phyloP scores from a whole-genome alignment of 2,113 vertebrate genomes.

The Rissa tridactyla region DNA sequence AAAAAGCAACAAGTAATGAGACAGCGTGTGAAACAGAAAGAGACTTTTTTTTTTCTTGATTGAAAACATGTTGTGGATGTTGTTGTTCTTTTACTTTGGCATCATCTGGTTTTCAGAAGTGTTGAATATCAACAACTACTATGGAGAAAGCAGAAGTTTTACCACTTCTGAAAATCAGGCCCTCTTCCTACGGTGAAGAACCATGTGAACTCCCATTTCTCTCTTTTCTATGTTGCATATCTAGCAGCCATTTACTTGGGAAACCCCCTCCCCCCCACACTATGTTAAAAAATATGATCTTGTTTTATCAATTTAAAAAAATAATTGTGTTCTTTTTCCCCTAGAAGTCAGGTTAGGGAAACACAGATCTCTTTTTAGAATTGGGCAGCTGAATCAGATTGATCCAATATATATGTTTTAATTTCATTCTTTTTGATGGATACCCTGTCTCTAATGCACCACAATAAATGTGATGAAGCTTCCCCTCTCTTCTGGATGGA shows the following conservation, averaged over 20 bases:
- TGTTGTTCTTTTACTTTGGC: constrained; percentile 16
- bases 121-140: neutral
- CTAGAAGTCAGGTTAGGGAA: constrained; percentile 54
- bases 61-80: neutral
- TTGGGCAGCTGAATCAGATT: constrained; percentile 28
- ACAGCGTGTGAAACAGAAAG: constrained; percentile 28
- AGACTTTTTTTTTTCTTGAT: neutral
- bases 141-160: neutral
- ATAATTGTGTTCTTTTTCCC: constrained; percentile 42
- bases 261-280: constrained; percentile 18
- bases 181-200: neutral
- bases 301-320: constrained; percentile 63
- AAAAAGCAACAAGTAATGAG: constrained; percentile 36
- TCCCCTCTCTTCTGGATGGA: neutral
- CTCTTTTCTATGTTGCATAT: constrained; percentile 57
- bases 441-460: constrained; percentile 69
- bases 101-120: constrained; percentile 53
- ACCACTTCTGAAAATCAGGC: constrained; percentile 45
- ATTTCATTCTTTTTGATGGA: constrained; percentile 40
- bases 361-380: constrained; percentile 22
- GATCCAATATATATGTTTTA: constrained; percentile 34
- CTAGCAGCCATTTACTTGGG: constrained; percentile 55
- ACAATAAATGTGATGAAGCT: constrained; percentile 19
- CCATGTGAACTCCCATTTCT: neutral
- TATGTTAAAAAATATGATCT: constrained; percentile 51